phyloP scores from a whole-genome alignment of 2,888 invertebrate genomes.

The Masnerella sp. region DNA sequence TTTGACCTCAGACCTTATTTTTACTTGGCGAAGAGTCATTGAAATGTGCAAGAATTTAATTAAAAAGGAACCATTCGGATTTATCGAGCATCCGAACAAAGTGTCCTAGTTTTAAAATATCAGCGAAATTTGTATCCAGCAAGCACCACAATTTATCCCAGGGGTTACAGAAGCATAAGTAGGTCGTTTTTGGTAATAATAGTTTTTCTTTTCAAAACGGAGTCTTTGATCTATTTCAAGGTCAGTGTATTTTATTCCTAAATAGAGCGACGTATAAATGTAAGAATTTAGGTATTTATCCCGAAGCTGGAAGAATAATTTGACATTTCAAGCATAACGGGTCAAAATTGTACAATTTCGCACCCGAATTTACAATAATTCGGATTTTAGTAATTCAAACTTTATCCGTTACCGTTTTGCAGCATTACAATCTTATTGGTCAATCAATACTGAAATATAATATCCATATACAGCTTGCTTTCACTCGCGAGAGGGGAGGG shows the following conservation, averaged over 20 bases:
- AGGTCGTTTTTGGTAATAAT: conserved; percentile 43
- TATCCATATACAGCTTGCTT: too few species aligned
- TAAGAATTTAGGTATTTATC: conserved; percentile 4
- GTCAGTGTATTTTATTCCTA: conserved; percentile 15
- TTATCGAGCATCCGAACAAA: conserved; percentile 8
- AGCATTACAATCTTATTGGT: neutral
- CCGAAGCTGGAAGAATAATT: neutral
- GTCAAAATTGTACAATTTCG: conserved; percentile 15
- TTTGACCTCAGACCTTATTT: neutral
- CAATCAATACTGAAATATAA: neutral
- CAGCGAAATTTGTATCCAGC: conserved; percentile 32
- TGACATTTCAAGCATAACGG: conserved; percentile 15
- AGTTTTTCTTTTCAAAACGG: conserved; percentile 17
- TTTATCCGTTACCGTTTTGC: conserved; percentile 1
- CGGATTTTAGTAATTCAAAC: neutral
- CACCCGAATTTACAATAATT: neutral
- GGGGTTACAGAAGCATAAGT: conserved; percentile 14
- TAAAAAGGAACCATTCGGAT: conserved; percentile 8
- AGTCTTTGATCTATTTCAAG: conserved; percentile 37
- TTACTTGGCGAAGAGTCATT: neutral
- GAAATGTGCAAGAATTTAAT: conserved; percentile 12
- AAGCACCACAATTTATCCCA: conserved; percentile 16
- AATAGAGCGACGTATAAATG: conserved; percentile 16
- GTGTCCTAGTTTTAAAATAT: conserved; percentile 37
- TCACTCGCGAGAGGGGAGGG: too few species aligned